phyloP scores from a whole-genome alignment of 2,888 invertebrate genomes.

The Carterocephalus palaemon region DNA sequence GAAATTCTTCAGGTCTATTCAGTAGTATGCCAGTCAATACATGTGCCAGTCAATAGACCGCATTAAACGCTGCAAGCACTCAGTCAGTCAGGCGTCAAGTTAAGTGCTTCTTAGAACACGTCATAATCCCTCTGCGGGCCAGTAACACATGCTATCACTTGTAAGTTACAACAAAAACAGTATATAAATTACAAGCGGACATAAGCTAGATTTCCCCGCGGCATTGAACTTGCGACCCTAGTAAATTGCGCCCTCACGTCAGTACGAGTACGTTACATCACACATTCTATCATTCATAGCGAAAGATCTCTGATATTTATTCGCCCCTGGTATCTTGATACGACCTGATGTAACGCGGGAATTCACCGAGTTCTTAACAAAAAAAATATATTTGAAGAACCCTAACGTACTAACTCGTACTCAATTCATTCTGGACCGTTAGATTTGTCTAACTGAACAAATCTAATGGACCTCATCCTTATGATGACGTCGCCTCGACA shows the following conservation, averaged over 20 bases:
- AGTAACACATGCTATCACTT: constrained; percentile 21
- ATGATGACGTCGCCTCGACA: no score
- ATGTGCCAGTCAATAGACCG: no score
- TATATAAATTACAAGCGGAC: constrained; percentile 37
- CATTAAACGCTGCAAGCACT: no score
- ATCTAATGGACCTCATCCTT: no score
- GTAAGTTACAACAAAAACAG: constrained; percentile 26
- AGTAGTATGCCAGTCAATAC: no score
- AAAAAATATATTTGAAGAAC: no score
- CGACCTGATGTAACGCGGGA: background rate
- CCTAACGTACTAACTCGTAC: no score
- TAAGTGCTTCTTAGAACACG: constrained; percentile 1
- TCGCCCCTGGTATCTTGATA: background rate
- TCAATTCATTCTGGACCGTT: no score
- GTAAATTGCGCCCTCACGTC: constrained; percentile 29
- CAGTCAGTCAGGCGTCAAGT: no score
- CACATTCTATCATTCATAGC: constrained; percentile 13
- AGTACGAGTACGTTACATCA: constrained; percentile 1
- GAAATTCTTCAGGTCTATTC: no score
- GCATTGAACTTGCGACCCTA: constrained; percentile 32
- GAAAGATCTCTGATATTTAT: constrained; percentile 6
- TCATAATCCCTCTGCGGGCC: constrained; percentile 14
- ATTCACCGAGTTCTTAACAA: no score
- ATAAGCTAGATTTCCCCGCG: constrained; percentile 39
- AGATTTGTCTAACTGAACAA: no score